Evolutionary conservation across 2,113 vertebrate species (phyloP).

Genomic region (Heteronetta atricapilla): DNA sequence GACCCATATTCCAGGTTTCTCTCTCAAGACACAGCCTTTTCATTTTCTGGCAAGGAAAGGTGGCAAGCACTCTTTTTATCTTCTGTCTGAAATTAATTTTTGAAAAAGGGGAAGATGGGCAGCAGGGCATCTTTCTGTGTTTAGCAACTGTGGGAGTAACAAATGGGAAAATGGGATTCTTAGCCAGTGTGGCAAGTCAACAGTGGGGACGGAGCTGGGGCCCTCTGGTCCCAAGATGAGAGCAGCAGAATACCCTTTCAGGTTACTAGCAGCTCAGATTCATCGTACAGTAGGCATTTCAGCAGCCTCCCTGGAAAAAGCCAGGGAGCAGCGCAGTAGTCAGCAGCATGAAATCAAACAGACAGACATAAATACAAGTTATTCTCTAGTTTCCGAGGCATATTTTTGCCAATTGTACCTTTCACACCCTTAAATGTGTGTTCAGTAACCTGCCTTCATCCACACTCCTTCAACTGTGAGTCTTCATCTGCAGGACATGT

Average conservation of each 20-base stretch:
- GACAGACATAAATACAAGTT: constrained; percentile 33
- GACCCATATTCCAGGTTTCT: not conserved
- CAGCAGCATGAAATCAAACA: constrained; percentile 63
- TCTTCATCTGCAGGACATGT: accelerated
- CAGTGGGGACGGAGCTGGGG: not conserved
- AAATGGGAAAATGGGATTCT: not conserved
- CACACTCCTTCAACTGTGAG: accelerated
- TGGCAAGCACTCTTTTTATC: not conserved
- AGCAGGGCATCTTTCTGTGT: not conserved
- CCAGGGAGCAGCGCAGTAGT: constrained; percentile 50
- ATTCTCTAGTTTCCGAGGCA: not conserved
- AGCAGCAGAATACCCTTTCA: not conserved
- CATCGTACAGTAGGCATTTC: constrained; percentile 1
- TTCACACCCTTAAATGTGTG: not conserved
- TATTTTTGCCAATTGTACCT: not conserved
- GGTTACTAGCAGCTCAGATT: constrained; percentile 33
- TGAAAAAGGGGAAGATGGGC: not conserved
- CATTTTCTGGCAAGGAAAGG: not conserved
- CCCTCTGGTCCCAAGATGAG: not conserved
- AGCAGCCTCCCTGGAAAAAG: constrained; percentile 32
- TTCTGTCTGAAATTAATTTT: not conserved
- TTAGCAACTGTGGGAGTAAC: not conserved
- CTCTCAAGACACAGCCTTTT: accelerated
- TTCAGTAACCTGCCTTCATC: not conserved
- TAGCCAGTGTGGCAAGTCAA: not conserved